phyloP scores from a whole-genome alignment of 2,888 invertebrate species.

The Odontothrips loti region DNA sequence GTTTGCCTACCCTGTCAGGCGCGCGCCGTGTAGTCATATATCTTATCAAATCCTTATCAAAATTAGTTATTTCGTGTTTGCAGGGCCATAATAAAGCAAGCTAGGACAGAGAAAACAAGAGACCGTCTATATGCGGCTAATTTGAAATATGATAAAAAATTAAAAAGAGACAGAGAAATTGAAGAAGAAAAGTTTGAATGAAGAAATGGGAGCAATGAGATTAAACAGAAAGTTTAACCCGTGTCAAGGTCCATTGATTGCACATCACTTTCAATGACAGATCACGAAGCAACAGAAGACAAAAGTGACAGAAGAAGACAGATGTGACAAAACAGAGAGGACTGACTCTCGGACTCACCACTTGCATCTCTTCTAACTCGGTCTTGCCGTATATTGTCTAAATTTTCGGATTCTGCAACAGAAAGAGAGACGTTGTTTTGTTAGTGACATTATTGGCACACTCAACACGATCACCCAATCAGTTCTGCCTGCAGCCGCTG shows the following conservation, averaged over 20 bases:
- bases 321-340: neutral
- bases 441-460: neutral
- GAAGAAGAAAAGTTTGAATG: too few relatives aligned
- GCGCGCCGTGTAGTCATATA: too few relatives aligned
- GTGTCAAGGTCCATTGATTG: too few relatives aligned
- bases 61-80: neutral
- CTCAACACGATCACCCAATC: too few relatives aligned
- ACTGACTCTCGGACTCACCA: neutral
- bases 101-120: too few relatives aligned
- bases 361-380: neutral
- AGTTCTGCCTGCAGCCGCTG: too few relatives aligned
- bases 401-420: slow-evolving; percentile 13
- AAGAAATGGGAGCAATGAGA: neutral
- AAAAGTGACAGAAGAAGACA: neutral
- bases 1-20: too few relatives aligned
- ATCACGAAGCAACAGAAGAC: neutral
- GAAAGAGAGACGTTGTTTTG: neutral
- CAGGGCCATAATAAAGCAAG: too few relatives aligned
- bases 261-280: neutral
- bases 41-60: too few relatives aligned
- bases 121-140: too few relatives aligned
- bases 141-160: neutral
- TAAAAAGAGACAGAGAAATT: neutral
- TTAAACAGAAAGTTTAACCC: too few relatives aligned
- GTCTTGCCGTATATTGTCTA: neutral